phyloP scores from a whole-genome alignment of 2,797 vertebrate genomes.

The Sardinella longiceps region DNA sequence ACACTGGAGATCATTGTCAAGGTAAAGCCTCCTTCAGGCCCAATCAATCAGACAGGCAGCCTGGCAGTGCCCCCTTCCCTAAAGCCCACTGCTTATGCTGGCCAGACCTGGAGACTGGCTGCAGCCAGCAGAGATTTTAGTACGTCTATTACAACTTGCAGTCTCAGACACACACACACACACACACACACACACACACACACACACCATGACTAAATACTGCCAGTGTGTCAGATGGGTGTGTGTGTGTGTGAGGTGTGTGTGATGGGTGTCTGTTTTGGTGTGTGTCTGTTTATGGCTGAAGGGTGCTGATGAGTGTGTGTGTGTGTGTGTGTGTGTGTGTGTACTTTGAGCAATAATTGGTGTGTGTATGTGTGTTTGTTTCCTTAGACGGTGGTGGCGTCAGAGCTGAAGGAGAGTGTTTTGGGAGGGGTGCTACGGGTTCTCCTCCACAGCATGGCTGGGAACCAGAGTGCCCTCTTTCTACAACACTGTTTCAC shows the following conservation, averaged over 20 bases:
- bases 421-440: conserved; percentile 84
- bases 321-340: not conserved
- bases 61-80: not conserved
- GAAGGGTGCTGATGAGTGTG: not conserved
- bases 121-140: not conserved
- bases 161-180: not conserved
- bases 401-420: conserved; percentile 89
- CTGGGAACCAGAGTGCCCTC: conserved; percentile 86
- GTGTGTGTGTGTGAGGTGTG: not conserved
- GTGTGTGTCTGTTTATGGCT: not conserved
- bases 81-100: not conserved
- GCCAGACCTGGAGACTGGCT: not conserved
- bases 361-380: conserved; percentile 22
- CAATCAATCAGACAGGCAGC: not conserved
- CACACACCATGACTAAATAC: not conserved
- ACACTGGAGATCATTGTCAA: conserved; percentile 90
- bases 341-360: no score
- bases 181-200: not conserved
- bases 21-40: conserved; percentile 65
- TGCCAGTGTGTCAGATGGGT: not conserved
- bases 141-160: not conserved
- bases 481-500: conserved; percentile 91
- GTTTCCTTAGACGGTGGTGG: conserved; percentile 74
- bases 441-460: conserved; percentile 89
- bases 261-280: not conserved